Evolutionary conservation across 37 sponge, comb jelly and placozoan species (phyloP).

Genomic region (Axinella damicornis): DNA sequence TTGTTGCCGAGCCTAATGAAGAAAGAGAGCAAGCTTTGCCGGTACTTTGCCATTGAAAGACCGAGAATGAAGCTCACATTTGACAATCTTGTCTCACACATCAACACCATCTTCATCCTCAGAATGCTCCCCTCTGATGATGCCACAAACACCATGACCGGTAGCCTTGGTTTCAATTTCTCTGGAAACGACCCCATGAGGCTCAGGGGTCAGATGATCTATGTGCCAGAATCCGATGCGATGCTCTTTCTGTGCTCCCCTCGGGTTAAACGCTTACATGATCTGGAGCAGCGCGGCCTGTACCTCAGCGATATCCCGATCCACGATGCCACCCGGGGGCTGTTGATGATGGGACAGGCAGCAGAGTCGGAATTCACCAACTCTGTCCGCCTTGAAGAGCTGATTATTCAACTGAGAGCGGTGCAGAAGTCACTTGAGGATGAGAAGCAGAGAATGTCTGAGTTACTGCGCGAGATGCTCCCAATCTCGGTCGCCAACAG

Average conservation of each 20-base stretch:
- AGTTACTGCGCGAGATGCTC: constrained; percentile 89
- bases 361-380: constrained; percentile 62
- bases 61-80: constrained; percentile 75
- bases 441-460: constrained; percentile 85
- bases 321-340: constrained; percentile 92
- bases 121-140: constrained; percentile 16
- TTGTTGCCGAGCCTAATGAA: constrained; percentile 35
- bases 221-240: constrained; percentile 59
- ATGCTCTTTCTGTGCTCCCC: constrained; percentile 94
- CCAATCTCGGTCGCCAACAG: constrained; percentile 82
- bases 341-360: constrained; percentile 85
- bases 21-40: constrained; percentile 13
- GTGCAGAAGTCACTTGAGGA: constrained; percentile 74
- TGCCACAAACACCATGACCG: not conserved
- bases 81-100: constrained; percentile 70
- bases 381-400: constrained; percentile 70
- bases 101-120: constrained; percentile 87
- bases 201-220: constrained; percentile 90
- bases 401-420: constrained; percentile 66
- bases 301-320: constrained; percentile 94
- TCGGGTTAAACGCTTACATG: constrained; percentile 74
- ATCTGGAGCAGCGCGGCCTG: constrained; percentile 75
- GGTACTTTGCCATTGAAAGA: constrained; percentile 66
- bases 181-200: constrained; percentile 61
- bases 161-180: not conserved